Evolutionary conservation across 1,140 invertebrate genomes (phyloP), one percentile per base, ranked within the genome.

Genomic region (Aphelenchoides fujianensis): DNA sequence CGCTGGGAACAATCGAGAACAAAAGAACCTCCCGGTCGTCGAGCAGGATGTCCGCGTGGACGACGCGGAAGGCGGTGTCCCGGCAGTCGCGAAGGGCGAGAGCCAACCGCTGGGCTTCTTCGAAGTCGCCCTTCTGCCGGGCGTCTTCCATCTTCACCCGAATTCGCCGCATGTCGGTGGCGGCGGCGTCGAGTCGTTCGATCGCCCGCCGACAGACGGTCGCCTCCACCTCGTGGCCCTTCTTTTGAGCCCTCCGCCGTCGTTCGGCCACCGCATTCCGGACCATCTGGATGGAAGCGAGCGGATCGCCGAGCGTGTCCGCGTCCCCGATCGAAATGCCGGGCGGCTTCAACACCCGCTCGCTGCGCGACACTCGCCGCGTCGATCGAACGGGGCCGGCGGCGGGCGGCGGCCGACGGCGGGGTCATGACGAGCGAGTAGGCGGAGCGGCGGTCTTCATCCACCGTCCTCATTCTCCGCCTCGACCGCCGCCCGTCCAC

Each of bases 61-160:
- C 68, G 3, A 66, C 61, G 30, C 74, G 67, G 32, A 75, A 75
- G 28, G 70, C 72, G 0, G 72, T 74, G 52, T 75, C 74, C 32
- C 74, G 23, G 30, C 71, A 74, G 52, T 75, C 74, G n/a, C 67
- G 67, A 37, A 70, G 55, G 32, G 74, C 68, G 3, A 75, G 35
- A 7, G 55, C 59, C n/a, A 62, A 7, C 55, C 61, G 12, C 34
- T 57, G 7, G 52, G 68, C 32, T 57, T 74, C 36, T 54, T 67
- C 48, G 53, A 36, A 5, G 54, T 74, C 62, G 54, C 30, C 30
- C 62, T 34, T 9, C 73, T 57, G 35, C 54, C 36, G 19, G 35
- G 72, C 31, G 30, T 63, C 32, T 64, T 12, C 12, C 28, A 66
- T 31, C 32, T 66, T 66, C 12, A 48, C 16, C 32, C 36, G 16